Base-by-base conservation (phyloP, 2,888 invertebrate species). In the Ferdinandea cuprea region DNA sequence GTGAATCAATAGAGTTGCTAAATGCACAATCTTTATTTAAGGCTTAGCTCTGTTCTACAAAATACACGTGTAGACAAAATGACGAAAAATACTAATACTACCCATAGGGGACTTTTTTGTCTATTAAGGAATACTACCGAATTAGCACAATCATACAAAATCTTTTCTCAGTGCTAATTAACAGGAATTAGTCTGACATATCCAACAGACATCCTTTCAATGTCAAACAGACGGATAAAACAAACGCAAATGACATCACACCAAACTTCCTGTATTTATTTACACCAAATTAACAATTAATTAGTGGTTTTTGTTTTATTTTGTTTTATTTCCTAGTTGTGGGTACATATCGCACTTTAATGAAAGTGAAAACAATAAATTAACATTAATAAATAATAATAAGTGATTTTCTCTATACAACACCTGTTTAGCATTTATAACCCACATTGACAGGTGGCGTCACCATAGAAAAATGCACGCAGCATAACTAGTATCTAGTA, bases 311-410 rank as follows among this genome's bases (percentile, higher is more conserved):
- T 9, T 15, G 13, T 11, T 9, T 13, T 28, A 6, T 4, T 17
- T 17, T 8, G 11, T 69, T 42, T 44, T 66, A 68, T 48, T 59
- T 69, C 69, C 58, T 42, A 37, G 9, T 40, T 4, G n/a, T n/a
- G n/a, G n/a, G n/a, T n/a, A n/a, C 25, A n/a, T 40, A 28, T 13
- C 28, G n/a, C n/a, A n/a, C 37, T 28, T 5, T 17, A 44, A 58
- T 15, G 37, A 79, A 79, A 79, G 48, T 73, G 58, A 79, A 79
- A 79, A 54, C 46, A 54, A 32, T 59, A 44, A 59, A 79, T 79
- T 42, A 46, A 25, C 46, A 73, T 68, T 54, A 48, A 37, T 48
- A 30, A 46, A 44, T 40, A 65, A 76, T 40, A 66, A 44, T 6
- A 37, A 52, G 35, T 52, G 28, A 35, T 59, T 76, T 58, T 65